phyloP scores from a whole-genome alignment of 2,888 invertebrate species.

The Trypoxylon attenuatum region DNA sequence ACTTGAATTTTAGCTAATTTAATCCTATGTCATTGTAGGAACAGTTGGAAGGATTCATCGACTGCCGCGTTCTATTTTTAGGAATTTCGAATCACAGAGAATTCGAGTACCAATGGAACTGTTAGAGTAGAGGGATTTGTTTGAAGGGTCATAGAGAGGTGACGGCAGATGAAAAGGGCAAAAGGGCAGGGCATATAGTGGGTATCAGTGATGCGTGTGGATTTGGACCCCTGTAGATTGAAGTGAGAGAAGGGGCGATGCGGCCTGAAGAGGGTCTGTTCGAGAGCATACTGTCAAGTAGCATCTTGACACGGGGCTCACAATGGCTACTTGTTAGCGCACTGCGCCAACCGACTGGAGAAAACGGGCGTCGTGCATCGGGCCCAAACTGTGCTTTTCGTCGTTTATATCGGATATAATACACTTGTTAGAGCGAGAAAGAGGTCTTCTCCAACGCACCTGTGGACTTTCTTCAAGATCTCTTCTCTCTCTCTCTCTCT shows the following conservation, averaged over 20 bases:
- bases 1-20: too few relatives aligned
- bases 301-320: slow-evolving; percentile 70
- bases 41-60: not conserved
- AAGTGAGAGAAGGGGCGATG: slow-evolving; percentile 25
- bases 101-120: not conserved
- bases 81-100: not conserved
- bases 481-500: not conserved
- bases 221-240: slow-evolving; percentile 9
- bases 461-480: not conserved
- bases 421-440: slow-evolving; percentile 22
- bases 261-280: slow-evolving; percentile 44
- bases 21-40: not conserved
- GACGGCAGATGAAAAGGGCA: not conserved
- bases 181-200: not conserved
- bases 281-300: slow-evolving; percentile 62
- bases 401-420: slow-evolving; percentile 1
- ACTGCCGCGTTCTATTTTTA: not conserved
- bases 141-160: not conserved
- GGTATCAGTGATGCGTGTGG: slow-evolving; percentile 11
- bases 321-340: slow-evolving; percentile 70
- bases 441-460: not conserved
- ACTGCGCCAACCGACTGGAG: slow-evolving; percentile 57
- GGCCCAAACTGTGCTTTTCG: slow-evolving; percentile 30
- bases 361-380: slow-evolving; percentile 44
- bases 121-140: not conserved